Evolutionary conservation across 30 jellyfish, hydroid and myxozoan species (phyloP).

Genomic region (Nemopilema nomurai): DNA sequence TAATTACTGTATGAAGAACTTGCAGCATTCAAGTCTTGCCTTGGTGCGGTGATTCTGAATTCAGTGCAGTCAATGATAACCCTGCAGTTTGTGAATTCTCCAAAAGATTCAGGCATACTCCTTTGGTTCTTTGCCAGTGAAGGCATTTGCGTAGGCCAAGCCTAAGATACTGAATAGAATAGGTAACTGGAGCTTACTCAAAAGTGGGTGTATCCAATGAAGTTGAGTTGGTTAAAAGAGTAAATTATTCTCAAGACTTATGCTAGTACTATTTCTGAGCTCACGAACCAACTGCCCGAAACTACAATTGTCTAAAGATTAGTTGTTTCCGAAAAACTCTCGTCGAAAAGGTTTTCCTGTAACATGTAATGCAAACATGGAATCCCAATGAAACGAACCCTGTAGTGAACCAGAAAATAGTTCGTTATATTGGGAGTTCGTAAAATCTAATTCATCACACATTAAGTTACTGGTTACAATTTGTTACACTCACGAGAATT

Average conservation of each 20-base stretch:
- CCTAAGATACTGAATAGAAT: no score
- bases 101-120: conserved; percentile 22
- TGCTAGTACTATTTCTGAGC: no score
- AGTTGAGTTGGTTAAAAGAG: no score
- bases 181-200: no score
- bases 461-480: background rate
- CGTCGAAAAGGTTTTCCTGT: no score
- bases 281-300: no score
- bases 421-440: background rate
- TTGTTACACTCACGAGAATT: background rate
- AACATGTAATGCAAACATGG: no score
- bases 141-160: background rate
- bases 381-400: no score
- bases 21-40: conserved; percentile 18
- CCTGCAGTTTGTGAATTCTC: conserved; percentile 21
- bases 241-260: no score
- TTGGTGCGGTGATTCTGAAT: conserved; percentile 7
- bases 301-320: no score
- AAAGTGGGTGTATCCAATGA: no score
- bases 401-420: background rate
- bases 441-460: background rate
- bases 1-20: conserved; percentile 11
- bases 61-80: conserved; percentile 27
- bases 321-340: no score
- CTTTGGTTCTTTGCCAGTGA: conserved; percentile 1